These are phyloP conservation scores for Dromococcyx pavoninus DNA, from an alignment of 2,797 vertebrate species.

Conservation along the genomic window DNA sequence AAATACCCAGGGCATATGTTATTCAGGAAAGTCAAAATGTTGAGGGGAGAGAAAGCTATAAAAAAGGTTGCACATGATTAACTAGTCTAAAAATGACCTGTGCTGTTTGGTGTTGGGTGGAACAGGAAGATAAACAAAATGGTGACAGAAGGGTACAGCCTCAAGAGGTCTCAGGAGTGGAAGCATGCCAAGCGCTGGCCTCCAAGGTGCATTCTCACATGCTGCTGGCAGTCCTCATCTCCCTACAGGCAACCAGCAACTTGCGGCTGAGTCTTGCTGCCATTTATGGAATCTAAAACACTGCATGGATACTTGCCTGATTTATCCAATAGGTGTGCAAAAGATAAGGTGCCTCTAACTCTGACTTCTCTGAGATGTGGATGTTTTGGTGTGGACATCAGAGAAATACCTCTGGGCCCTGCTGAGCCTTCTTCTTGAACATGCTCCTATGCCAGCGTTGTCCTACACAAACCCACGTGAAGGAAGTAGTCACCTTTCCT, in stretches of 20 bases:
- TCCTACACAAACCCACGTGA: not conserved
- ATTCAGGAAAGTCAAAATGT: not conserved
- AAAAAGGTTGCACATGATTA: not conserved
- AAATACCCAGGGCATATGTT: not conserved
- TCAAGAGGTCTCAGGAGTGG: not conserved
- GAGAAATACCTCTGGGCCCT: not conserved
- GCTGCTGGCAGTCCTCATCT: not conserved
- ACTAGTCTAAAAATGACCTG: not conserved
- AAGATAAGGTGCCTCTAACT: not conserved
- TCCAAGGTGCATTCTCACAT: fast-evolving
- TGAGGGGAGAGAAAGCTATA: not conserved
- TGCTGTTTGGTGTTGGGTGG: not conserved
- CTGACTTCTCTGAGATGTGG: not conserved
- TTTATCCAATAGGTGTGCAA: not conserved
- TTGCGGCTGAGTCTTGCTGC: not conserved
- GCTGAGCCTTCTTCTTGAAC: not conserved
- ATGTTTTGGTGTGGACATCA: not conserved
- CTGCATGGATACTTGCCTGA: not conserved
- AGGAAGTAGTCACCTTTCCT: not conserved
- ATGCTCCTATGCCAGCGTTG: not conserved
- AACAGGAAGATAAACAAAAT: not conserved
- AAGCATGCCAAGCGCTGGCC: not conserved
- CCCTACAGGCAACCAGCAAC: not conserved
- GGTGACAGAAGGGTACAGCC: not conserved
- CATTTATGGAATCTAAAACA: not conserved